phyloP scores from a whole-genome alignment of 2,797 vertebrate genomes.

The Sebastiscus albofasciatus region DNA sequence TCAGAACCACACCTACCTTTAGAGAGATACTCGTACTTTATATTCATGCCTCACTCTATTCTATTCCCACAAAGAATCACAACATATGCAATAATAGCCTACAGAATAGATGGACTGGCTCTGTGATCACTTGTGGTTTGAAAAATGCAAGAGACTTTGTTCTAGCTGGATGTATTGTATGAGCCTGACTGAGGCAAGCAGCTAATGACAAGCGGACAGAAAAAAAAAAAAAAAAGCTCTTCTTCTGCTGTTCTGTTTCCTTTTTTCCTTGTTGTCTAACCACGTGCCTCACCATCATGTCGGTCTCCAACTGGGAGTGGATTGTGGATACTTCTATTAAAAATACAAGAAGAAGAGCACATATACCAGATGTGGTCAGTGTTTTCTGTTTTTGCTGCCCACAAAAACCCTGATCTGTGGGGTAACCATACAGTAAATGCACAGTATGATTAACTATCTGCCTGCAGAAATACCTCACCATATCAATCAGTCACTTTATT shows the following conservation, averaged over 20 bases:
- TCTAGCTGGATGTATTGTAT: neutral
- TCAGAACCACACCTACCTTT: neutral
- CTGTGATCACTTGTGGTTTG: neutral
- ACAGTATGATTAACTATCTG: neutral
- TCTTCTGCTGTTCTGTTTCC: neutral
- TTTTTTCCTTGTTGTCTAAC: neutral
- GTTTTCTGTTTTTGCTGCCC: constrained; percentile 12
- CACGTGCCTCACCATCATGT: constrained; percentile 6
- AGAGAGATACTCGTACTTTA: neutral
- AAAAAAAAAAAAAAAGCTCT: neutral
- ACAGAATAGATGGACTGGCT: neutral
- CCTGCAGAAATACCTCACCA: neutral
- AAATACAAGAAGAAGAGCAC: constrained; percentile 4
- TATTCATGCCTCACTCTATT: neutral
- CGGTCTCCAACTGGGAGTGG: neutral
- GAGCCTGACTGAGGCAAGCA: constrained; percentile 6
- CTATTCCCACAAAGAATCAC: constrained; percentile 1
- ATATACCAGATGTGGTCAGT: neutral
- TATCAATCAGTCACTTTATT: neutral
- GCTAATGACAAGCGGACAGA: neutral
- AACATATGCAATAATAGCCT: neutral
- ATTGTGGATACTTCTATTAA: constrained; percentile 23
- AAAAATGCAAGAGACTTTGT: neutral
- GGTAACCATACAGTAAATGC: neutral
- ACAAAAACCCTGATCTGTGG: constrained; percentile 3